Percentiles rank a stretch among this genome's conserved stretches.
These are phyloP conservation scores for Colletes collaris DNA, from an alignment of 2,888 invertebrate genomes.

Conservation along the genomic window DNA sequence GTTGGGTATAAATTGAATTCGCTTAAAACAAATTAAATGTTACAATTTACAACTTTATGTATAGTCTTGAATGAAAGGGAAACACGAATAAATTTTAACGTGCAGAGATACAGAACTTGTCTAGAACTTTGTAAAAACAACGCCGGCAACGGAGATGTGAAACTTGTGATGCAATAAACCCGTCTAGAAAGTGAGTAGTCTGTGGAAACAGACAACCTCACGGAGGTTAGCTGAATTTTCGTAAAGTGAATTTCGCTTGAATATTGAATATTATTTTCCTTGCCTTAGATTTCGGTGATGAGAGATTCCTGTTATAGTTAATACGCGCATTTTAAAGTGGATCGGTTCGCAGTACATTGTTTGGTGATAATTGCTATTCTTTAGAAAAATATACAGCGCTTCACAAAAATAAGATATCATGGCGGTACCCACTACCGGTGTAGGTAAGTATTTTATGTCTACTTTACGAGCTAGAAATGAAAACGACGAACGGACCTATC, in stretches of 20 bases:
- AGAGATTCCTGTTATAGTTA: conserved; percentile 56
- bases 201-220: conserved; percentile 73
- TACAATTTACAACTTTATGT: background rate
- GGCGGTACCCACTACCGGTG: conserved; percentile 96
- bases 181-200: conserved; percentile 64
- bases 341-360: conserved; percentile 37
- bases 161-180: conserved; percentile 34
- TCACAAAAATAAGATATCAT: conserved; percentile 84
- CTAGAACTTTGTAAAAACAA: conserved; percentile 18
- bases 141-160: conserved; percentile 6
- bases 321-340: conserved; percentile 38
- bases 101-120: conserved; percentile 13
- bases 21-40: background rate
- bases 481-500: conserved; percentile 10
- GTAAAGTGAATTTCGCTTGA: conserved; percentile 72
- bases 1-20: background rate
- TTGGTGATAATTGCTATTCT: conserved; percentile 48
- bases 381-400: conserved; percentile 72
- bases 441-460: conserved; percentile 87
- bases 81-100: background rate
- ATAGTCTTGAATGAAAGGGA: background rate
- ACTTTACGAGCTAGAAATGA: conserved; percentile 42
- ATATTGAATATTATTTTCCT: conserved; percentile 68
- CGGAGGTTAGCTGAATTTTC: conserved; percentile 76
- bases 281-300: conserved; percentile 61